A percentile compares a stretch with the other conserved stretches of the same genome.
Evolutionary conservation across 2,888 invertebrate species (phyloP).

Genomic region (Cheilosia impressa): DNA sequence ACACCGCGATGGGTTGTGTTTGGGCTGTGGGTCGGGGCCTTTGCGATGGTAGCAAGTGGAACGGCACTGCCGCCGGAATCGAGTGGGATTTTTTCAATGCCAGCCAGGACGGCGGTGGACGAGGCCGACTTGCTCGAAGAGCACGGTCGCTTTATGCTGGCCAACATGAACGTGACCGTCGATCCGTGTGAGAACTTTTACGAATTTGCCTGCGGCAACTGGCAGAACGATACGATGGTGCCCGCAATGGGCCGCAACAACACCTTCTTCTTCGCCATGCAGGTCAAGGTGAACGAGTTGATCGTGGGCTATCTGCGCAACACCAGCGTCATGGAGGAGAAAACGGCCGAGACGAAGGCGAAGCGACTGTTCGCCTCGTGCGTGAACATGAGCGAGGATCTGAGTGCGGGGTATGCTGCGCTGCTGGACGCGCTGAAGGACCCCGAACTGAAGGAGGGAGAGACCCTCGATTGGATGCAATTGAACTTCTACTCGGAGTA

Average conservation of each 20-base stretch:
- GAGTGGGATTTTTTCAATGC: slow-evolving; percentile 76
- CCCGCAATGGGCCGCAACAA: slow-evolving; percentile 77
- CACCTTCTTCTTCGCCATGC: slow-evolving; percentile 79
- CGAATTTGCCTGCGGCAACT: slow-evolving; percentile 80
- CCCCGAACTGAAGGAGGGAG: slow-evolving; percentile 60
- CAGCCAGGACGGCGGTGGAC: slow-evolving; percentile 76
- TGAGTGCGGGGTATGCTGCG: slow-evolving; percentile 76
- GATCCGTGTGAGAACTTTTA: slow-evolving; percentile 82
- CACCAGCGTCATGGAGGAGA: slow-evolving; percentile 70
- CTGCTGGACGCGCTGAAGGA: slow-evolving; percentile 72
- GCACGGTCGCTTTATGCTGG: slow-evolving; percentile 78
- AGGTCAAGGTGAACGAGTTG: slow-evolving; percentile 77
- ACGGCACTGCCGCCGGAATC: slow-evolving; percentile 37
- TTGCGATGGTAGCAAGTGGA: slow-evolving; percentile 1
- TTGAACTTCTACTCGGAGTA: slow-evolving; percentile 80
- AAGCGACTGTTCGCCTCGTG: slow-evolving; percentile 79
- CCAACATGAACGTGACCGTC: slow-evolving; percentile 79
- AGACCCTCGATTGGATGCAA: slow-evolving; percentile 78
- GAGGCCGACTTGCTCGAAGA: slow-evolving; percentile 79
- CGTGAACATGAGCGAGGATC: slow-evolving; percentile 77
- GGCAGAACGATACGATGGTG: slow-evolving; percentile 78
- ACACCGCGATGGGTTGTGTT: slow-evolving; percentile 24
- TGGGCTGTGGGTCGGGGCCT: slow-evolving; percentile 20
- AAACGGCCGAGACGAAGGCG: slow-evolving; percentile 78
- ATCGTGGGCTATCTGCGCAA: slow-evolving; percentile 78